These are phyloP conservation scores for Girardinichthys multiradiatus DNA, from an alignment of 2,113 vertebrate species.

Conservation along the genomic window DNA sequence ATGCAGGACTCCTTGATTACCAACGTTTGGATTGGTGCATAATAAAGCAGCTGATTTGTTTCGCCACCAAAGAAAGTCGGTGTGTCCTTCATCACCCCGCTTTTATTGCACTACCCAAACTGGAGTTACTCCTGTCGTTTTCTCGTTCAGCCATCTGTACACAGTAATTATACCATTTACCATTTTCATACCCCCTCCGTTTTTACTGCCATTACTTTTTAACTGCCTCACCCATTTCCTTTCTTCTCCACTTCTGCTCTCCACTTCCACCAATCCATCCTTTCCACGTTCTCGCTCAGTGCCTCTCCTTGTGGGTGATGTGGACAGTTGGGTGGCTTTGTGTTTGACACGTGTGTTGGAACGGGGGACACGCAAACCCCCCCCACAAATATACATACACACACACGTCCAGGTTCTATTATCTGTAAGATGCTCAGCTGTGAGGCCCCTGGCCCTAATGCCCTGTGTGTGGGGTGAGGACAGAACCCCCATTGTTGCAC, in stretches of 20 bases:
- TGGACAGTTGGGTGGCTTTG: constrained; percentile 77
- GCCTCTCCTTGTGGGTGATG: constrained; percentile 38
- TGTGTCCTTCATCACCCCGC: constrained; percentile 12
- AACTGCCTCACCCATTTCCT: constrained; percentile 42
- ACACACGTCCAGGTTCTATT: constrained; percentile 54
- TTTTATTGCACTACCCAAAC: constrained; percentile 29
- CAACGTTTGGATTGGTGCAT: background rate
- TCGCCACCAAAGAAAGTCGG: constrained; percentile 5
- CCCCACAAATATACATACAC: constrained; percentile 8
- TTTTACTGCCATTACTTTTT: constrained; percentile 25
- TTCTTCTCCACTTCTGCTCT: constrained; percentile 28
- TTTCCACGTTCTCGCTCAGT: constrained; percentile 20
- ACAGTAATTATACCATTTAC: constrained; percentile 23
- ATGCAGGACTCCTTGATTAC: background rate
- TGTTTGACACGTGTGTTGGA: constrained; percentile 72
- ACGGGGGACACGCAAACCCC: constrained; percentile 39
- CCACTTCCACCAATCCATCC: constrained; percentile 29
- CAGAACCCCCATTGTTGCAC: constrained; percentile 69
- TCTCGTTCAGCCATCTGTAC: constrained; percentile 50
- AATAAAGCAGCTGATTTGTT: constrained; percentile 16
- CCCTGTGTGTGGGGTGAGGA: constrained; percentile 45
- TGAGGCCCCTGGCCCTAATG: constrained; percentile 65
- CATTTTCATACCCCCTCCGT: constrained; percentile 1
- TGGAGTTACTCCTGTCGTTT: constrained; percentile 15
- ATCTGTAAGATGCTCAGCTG: constrained; percentile 73